Conservation (phyloP, 2,797 vertebrate genomes). For the Chlorospingus flavigularis region DNA sequence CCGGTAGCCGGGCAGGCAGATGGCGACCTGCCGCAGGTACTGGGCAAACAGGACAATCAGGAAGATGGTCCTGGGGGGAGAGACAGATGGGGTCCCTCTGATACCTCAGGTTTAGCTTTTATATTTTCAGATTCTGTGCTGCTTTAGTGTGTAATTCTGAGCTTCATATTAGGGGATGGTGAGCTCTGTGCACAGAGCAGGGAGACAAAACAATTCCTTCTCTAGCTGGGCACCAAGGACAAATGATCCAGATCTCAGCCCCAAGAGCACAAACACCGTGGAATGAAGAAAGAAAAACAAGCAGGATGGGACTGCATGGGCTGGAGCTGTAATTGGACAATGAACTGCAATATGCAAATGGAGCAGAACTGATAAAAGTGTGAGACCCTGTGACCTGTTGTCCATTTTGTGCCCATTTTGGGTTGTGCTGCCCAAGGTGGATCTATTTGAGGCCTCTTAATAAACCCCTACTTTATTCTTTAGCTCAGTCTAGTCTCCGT, state of each 20-base stretch:
- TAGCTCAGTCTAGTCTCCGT: neutral
- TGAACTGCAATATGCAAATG: neutral
- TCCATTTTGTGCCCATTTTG: neutral
- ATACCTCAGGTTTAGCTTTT: neutral
- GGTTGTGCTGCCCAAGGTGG: neutral
- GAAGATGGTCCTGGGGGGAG: slow-evolving; percentile 82
- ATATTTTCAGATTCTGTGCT: neutral
- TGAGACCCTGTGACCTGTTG: rapidly evolving
- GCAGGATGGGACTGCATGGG: neutral
- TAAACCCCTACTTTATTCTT: neutral
- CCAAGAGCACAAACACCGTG: neutral
- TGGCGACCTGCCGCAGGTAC: slow-evolving; percentile 83
- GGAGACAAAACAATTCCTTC: neutral
- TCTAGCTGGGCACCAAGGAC: neutral
- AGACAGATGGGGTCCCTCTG: neutral
- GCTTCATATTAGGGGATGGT: neutral
- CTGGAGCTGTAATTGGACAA: neutral
- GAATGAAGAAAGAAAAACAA: neutral
- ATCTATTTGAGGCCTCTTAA: neutral
- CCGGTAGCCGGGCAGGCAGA: slow-evolving; percentile 84
- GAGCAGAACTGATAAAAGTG: neutral
- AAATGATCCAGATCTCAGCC: neutral
- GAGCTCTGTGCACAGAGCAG: neutral
- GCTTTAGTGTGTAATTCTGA: neutral
- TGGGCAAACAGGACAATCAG: slow-evolving; percentile 92